Evolutionary conservation across 2,113 vertebrate genomes (phyloP).

Genomic region (Limanda limanda): DNA sequence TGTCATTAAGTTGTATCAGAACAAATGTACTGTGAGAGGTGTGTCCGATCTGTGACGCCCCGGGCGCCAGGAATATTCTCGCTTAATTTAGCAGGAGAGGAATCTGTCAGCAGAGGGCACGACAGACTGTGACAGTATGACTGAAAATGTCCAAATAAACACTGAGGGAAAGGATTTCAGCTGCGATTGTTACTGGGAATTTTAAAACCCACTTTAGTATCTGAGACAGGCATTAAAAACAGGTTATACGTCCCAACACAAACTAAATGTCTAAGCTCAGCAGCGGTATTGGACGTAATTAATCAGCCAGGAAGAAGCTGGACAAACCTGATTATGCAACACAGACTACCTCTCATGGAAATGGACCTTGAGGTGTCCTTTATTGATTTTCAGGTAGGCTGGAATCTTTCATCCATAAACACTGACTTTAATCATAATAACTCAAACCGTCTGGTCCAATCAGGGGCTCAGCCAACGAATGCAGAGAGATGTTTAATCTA

Average conservation of each 20-base stretch:
- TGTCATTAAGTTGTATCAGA: neutral
- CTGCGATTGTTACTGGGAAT: constrained; percentile 30
- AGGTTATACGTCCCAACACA: constrained; percentile 51
- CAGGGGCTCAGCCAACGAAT: constrained; percentile 37
- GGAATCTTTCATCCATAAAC: constrained; percentile 66
- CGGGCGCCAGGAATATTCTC: constrained; percentile 8
- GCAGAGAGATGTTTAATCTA: constrained; percentile 54
- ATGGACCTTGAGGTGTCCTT: constrained; percentile 74
- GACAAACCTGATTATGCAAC: constrained; percentile 60
- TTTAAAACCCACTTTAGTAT: constrained; percentile 46
- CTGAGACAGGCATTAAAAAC: constrained; percentile 46
- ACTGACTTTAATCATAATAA: constrained; percentile 74
- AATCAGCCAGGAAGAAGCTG: constrained; percentile 58
- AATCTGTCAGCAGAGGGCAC: neutral
- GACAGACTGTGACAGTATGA: neutral
- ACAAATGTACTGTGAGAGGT: neutral
- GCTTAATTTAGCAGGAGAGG: constrained; percentile 12
- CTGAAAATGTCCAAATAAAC: constrained; percentile 26
- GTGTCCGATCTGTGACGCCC: neutral
- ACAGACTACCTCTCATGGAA: constrained; percentile 59
- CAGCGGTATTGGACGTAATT: constrained; percentile 63
- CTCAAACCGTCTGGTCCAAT: constrained; percentile 64
- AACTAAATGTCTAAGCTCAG: constrained; percentile 62
- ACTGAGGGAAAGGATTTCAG: constrained; percentile 17
- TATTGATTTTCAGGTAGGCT: constrained; percentile 67